These are phyloP conservation scores for Gastracanthus pulcherrimus DNA, from an alignment of 2,888 invertebrate species.

Conservation along the genomic window DNA sequence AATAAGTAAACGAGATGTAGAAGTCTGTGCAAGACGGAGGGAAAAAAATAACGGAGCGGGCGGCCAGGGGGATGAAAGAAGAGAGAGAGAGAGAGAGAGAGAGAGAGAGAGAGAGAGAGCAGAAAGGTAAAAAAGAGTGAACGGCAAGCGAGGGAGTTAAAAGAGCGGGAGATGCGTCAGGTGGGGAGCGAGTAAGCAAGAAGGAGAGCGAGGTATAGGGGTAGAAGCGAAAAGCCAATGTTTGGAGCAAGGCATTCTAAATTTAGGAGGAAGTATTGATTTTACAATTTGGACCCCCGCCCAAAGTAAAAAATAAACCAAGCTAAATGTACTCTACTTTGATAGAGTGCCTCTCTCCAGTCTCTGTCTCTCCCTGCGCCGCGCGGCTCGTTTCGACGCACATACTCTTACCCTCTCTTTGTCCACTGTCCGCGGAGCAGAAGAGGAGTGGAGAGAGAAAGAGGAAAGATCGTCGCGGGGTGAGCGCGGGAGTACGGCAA, in stretches of 20 bases:
- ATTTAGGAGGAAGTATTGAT: slow-evolving; percentile 77
- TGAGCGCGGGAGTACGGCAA: background rate
- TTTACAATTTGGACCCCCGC: slow-evolving; percentile 77
- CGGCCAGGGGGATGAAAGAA: background rate
- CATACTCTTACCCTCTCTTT: slow-evolving; percentile 53
- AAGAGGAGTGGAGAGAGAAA: slow-evolving; percentile 1
- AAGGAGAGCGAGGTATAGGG: slow-evolving; percentile 34
- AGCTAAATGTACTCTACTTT: slow-evolving; percentile 77
- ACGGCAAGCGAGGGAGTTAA: background rate
- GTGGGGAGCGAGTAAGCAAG: background rate
- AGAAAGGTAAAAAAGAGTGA: background rate
- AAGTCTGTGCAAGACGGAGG: too few relatives aligned
- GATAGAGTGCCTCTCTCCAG: slow-evolving; percentile 75
- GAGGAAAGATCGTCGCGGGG: slow-evolving; percentile 55
- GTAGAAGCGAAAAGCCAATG: slow-evolving; percentile 59
- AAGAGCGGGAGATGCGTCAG: too few relatives aligned
- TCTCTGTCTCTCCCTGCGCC: slow-evolving; percentile 44
- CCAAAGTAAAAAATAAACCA: slow-evolving; percentile 77
- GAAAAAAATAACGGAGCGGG: background rate
- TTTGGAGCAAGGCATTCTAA: slow-evolving; percentile 71
- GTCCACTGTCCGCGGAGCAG: background rate
- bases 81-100: background rate
- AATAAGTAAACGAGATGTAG: too few relatives aligned
- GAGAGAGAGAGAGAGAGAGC: background rate
- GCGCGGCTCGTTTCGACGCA: slow-evolving; percentile 72